Evolutionary conservation across 2,113 vertebrate species (phyloP).

Genomic region (Cygnus buccinator): DNA sequence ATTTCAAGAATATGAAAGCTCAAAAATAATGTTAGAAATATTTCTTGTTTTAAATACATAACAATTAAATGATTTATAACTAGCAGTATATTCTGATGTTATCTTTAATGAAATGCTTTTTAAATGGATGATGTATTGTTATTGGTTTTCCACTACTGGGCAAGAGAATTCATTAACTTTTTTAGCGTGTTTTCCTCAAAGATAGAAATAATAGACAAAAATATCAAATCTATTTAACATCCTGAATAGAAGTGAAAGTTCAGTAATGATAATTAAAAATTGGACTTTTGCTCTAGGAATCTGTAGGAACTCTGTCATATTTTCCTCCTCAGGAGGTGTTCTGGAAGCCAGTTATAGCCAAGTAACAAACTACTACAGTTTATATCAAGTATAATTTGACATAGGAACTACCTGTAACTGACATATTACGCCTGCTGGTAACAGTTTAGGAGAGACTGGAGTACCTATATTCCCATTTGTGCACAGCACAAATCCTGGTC

Average conservation of each 20-base stretch:
- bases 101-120: conserved; percentile 76
- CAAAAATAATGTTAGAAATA: conserved; percentile 59
- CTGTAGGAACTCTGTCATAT: not conserved
- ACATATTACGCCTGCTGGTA: not conserved
- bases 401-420: not conserved
- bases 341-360: not conserved
- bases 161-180: conserved; percentile 30
- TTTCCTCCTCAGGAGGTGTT: not conserved
- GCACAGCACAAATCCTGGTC: not conserved
- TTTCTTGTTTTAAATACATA: conserved; percentile 70
- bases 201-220: conserved; percentile 10
- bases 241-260: not conserved
- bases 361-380: not conserved
- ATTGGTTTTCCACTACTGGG: conserved; percentile 20
- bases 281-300: not conserved
- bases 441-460: rapidly evolving
- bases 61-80: conserved; percentile 75
- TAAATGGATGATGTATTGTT: conserved; percentile 61
- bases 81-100: conserved; percentile 56
- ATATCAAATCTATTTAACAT: not conserved
- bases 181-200: conserved; percentile 13
- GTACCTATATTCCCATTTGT: not conserved
- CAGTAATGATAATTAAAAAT: not conserved
- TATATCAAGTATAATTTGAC: not conserved
- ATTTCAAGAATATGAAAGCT: conserved; percentile 71